These are phyloP conservation scores for Lathamus discolor DNA, from an alignment of 2,113 vertebrate genomes.

Conservation along the genomic window DNA sequence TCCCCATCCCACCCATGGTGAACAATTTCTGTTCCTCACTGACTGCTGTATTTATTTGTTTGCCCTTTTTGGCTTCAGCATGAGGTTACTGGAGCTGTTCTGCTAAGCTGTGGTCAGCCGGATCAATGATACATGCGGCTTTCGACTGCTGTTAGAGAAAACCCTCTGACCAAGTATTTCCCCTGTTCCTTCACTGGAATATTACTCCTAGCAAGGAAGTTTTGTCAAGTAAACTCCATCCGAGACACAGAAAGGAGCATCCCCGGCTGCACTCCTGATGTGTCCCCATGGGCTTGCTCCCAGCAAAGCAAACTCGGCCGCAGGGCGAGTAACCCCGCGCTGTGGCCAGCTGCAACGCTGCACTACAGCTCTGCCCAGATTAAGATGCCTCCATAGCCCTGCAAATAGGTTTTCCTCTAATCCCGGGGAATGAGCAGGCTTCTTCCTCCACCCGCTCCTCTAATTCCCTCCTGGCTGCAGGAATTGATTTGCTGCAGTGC, in stretches of 20 bases:
- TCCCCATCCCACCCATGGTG: neutral
- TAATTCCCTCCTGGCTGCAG: neutral
- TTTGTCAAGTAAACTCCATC: neutral
- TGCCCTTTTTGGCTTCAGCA: neutral
- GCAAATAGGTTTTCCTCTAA: neutral
- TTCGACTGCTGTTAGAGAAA: neutral
- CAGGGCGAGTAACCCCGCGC: fast-evolving
- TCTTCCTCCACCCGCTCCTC: neutral
- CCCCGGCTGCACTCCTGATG: fast-evolving
- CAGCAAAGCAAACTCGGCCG: neutral
- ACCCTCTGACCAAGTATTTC: neutral
- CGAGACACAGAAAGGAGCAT: fast-evolving
- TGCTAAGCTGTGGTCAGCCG: neutral
- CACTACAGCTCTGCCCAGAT: neutral
- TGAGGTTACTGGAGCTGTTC: neutral
- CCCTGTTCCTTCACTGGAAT: neutral
- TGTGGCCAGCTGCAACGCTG: fast-evolving
- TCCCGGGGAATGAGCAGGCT: neutral
- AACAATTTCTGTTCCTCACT: neutral
- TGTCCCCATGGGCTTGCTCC: neutral
- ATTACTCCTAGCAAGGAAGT: neutral
- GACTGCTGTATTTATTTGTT: neutral
- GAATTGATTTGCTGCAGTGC: neutral
- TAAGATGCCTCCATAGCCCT: neutral
- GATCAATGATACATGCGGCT: neutral